These are phyloP conservation scores for Nomia melanderi DNA, from an alignment of 1,140 invertebrate species.

Conservation along the genomic window DNA sequence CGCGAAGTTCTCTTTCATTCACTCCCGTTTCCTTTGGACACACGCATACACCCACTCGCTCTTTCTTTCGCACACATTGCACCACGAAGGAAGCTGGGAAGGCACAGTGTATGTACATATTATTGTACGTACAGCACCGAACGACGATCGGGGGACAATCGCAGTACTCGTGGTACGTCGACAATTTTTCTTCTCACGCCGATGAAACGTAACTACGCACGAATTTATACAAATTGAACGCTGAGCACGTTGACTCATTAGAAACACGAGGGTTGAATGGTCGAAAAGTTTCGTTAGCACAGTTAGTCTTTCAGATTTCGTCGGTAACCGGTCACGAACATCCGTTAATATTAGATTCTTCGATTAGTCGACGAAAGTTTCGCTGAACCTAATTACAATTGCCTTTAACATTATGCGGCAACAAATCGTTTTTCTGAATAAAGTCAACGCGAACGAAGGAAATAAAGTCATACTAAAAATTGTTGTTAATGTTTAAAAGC, in stretches of 20 bases:
- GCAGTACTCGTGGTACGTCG: constrained; percentile 48
- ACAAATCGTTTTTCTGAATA: background rate
- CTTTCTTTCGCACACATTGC: constrained; percentile 52
- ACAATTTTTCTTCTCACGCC: constrained; percentile 5
- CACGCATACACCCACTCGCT: constrained; percentile 17
- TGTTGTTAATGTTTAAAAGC: constrained; percentile 3
- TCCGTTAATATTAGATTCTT: background rate
- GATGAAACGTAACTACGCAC: background rate
- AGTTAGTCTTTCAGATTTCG: no score
- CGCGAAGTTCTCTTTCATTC: constrained; percentile 35
- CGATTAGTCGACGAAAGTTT: background rate
- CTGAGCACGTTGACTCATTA: background rate
- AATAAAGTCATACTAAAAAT: background rate
- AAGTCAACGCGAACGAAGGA: background rate
- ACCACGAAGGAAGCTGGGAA: constrained; percentile 69
- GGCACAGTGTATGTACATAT: constrained; percentile 70
- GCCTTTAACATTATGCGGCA: background rate
- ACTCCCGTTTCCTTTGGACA: constrained; percentile 14
- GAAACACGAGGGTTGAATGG: background rate
- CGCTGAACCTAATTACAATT: background rate
- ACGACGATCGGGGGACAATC: constrained; percentile 51
- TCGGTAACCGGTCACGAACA: background rate
- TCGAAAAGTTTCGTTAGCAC: constrained; percentile 9
- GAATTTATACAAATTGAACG: background rate
- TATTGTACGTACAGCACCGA: constrained; percentile 61